phyloP scores from a whole-genome alignment of 2,113 vertebrate genomes.

The Catagonus wagneri region DNA sequence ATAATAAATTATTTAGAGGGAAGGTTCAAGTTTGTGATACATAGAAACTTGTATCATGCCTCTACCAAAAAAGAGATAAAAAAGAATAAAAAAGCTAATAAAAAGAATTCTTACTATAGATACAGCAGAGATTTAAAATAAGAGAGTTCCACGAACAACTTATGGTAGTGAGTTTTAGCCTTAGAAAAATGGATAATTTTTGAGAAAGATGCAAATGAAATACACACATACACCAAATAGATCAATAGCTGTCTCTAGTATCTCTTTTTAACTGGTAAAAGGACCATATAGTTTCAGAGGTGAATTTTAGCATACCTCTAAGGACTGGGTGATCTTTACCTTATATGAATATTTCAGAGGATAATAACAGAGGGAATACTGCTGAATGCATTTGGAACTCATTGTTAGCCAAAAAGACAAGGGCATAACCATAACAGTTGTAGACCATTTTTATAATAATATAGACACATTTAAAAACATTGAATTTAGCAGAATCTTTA shows the following conservation, averaged over 20 bases:
- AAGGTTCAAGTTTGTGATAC: neutral
- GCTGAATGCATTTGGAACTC: neutral
- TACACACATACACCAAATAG: neutral
- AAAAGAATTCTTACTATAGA: neutral
- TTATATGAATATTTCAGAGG: slow-evolving; percentile 30
- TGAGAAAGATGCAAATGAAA: neutral
- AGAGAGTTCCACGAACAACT: neutral
- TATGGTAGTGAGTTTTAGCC: neutral
- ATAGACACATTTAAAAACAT: neutral
- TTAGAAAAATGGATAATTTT: neutral
- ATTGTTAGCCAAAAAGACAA: slow-evolving; percentile 9
- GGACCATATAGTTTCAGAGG: neutral
- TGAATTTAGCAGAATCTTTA: slow-evolving; percentile 1
- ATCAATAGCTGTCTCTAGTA: neutral
- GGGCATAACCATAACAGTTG: neutral
- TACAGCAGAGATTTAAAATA: neutral
- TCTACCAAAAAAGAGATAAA: neutral
- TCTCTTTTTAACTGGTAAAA: neutral
- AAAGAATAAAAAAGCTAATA: neutral
- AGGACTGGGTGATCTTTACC: neutral
- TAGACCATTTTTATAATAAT: neutral
- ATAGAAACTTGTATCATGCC: neutral
- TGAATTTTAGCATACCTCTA: neutral
- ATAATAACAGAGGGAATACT: neutral
- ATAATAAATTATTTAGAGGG: slow-evolving; percentile 19